These are phyloP conservation scores for Zaprionus kolodkinae DNA, from an alignment of 1,140 invertebrate species.

Conservation along the genomic window DNA sequence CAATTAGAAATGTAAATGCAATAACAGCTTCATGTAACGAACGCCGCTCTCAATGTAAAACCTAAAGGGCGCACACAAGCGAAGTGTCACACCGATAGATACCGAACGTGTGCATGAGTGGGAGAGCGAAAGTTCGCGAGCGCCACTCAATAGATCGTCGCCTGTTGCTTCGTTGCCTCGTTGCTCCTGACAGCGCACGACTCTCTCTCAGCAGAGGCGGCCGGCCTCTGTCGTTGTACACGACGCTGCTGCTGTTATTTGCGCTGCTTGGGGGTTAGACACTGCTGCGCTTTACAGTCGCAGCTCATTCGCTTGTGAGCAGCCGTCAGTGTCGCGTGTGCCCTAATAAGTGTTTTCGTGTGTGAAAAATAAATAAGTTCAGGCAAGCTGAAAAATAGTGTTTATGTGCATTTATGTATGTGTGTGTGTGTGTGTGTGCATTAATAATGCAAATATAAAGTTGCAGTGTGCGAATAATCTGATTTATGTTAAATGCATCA, in stretches of 20 bases:
- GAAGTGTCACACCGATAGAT: slow-evolving; percentile 1
- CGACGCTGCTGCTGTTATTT: background rate
- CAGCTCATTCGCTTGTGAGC: slow-evolving; percentile 76
- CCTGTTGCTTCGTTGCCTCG: slow-evolving; percentile 17
- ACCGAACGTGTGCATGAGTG: slow-evolving; percentile 6
- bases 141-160: background rate
- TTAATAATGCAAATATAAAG: background rate
- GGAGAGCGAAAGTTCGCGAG: slow-evolving; percentile 15
- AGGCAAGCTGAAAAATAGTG: slow-evolving; percentile 50
- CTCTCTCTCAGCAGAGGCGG: background rate
- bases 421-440: slow-evolving; percentile 32
- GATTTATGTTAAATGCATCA: slow-evolving; percentile 46
- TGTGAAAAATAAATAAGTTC: slow-evolving; percentile 41
- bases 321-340: slow-evolving; percentile 81
- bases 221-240: background rate
- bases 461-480: slow-evolving; percentile 49
- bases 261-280: slow-evolving; percentile 35
- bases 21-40: background rate
- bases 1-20: slow-evolving; percentile 16
- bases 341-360: slow-evolving; percentile 47
- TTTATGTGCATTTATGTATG: slow-evolving; percentile 17
- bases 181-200: slow-evolving; percentile 8
- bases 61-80: slow-evolving; percentile 2
- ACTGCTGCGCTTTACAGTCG: slow-evolving; percentile 25
- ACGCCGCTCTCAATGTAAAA: background rate